Evolutionary conservation across 1,140 invertebrate species (phyloP), one percentile per base, ranked within the genome.

Genomic region (Papilio helenus): DNA sequence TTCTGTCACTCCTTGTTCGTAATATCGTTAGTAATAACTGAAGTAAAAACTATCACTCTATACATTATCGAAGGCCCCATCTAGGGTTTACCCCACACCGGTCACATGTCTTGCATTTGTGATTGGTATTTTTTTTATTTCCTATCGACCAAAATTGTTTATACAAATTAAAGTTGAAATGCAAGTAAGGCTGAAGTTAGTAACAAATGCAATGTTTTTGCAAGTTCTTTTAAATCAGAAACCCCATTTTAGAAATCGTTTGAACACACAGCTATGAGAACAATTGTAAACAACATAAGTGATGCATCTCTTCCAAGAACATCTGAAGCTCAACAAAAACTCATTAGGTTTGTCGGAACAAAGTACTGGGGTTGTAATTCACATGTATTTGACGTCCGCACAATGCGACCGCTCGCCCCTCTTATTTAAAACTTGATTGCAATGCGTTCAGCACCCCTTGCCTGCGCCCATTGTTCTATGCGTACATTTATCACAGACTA

Each of bases 371-470:
- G 84, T 80, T 85, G 86, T 85, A 87, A 85, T 86, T 82, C 82
- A 82, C 85, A 86, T 81, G 72, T 78, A 83, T 83, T 55, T 80
- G 84, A 83, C 68, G 82, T 74, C 84, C 85, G 79, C 49, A 89
- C 88, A 87, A 87, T 87, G 77, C 79, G 55, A 83, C 84, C 80
- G 86, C 85, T 85, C 81, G 84, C 83, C 84, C 85, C 84, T 89
- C 81, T 87, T 90, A 89, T 91, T 92, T 88, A 85, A 89, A 90
- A 87, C 78, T 86, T 87, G 85, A 90, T 90, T 89, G 82, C 83
- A 82, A 68, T 39, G 65, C 72, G 72, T 72, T 55, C 72, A 72
- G 79, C 80, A 82, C 82, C 82, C 82, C 73, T 79, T 72, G 79
- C 49, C 20, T 7, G 12, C 18, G 12, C 26, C 79, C 58, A 78